Evolutionary conservation across 2,888 invertebrate genomes (phyloP), one percentile per base, ranked within the genome.

Genomic region (Hyposoter dolosus): DNA sequence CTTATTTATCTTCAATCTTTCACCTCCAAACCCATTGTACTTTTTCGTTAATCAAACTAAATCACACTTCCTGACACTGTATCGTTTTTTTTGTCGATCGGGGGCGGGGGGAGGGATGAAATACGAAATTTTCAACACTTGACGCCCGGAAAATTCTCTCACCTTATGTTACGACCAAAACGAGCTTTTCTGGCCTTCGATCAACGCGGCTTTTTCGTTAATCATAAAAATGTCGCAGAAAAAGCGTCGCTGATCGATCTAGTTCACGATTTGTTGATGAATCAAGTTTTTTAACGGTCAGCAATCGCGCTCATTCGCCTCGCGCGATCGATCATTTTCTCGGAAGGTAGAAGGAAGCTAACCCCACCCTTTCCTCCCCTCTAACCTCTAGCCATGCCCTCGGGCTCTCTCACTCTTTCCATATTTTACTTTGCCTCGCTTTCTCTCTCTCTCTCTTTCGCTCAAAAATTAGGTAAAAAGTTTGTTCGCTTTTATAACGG

Each of bases 1-100:
- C 87, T 83, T 77, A 53, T 75, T 84, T 47, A 65, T 53, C 43
- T 28, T 19, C 6, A 35, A 19, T 76, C 17, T 47, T 75, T 32
- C 35, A 89, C 81, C 82, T 69, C 68, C 17, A 4, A 32, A 50
- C 65, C 69, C 82, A 28, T n/a, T n/a, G 47, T 79, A 74, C 66
- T 82, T 72, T 66, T 66, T 19, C 66, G 78, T 7, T 17, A 17
- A 43, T 72, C 60, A 63, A 81, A 86, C 50, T 68, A 72, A 68
- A 84, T 74, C 82, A 84, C 90, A 89, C 90, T 90, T 89, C 83
- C 66, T 78, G 50, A 71, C 63, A 78, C 68, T 82, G 53, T 15
- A 28, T 60, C 65, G 32, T 66, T 69, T 47, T 23, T n/a, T 63
- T 60, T 60, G 56, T 4, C 60, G 17, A 23, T 19, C 40, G 10